Evolutionary conservation across 1,140 invertebrate species (phyloP).

Genomic region (Papilio machaon): DNA sequence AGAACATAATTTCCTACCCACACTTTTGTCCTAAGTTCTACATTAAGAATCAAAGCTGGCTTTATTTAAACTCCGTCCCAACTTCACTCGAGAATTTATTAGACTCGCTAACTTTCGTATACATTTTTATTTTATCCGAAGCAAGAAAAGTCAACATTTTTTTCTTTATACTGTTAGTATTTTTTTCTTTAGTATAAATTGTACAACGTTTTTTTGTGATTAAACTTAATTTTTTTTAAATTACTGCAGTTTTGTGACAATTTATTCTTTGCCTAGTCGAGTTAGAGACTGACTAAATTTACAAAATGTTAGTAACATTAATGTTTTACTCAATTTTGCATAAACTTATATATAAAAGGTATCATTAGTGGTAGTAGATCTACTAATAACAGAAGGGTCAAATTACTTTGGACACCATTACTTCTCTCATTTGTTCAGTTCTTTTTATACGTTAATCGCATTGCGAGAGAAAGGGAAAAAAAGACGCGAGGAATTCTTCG

Average conservation of each 20-base stretch:
- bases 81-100: not conserved
- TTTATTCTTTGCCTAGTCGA: no score
- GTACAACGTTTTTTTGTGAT: no score
- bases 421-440: not conserved
- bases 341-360: no score
- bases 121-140: not conserved
- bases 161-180: not conserved
- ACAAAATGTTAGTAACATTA: not conserved
- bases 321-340: not conserved
- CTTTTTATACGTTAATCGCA: slow-evolving; percentile 6
- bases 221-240: no score
- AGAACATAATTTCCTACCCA: slow-evolving; percentile 6
- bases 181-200: no score
- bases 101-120: not conserved
- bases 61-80: not conserved
- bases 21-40: not conserved
- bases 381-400: not conserved
- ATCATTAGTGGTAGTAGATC: not conserved
- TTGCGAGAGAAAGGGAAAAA: slow-evolving; percentile 15
- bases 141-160: not conserved
- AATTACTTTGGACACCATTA: slow-evolving; percentile 7
- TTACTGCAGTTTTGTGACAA: not conserved
- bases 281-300: not conserved
- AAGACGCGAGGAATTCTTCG: not conserved
- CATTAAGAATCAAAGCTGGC: not conserved